phyloP scores from a whole-genome alignment of 2,888 invertebrate genomes.

The Linnaemya vulpina region DNA sequence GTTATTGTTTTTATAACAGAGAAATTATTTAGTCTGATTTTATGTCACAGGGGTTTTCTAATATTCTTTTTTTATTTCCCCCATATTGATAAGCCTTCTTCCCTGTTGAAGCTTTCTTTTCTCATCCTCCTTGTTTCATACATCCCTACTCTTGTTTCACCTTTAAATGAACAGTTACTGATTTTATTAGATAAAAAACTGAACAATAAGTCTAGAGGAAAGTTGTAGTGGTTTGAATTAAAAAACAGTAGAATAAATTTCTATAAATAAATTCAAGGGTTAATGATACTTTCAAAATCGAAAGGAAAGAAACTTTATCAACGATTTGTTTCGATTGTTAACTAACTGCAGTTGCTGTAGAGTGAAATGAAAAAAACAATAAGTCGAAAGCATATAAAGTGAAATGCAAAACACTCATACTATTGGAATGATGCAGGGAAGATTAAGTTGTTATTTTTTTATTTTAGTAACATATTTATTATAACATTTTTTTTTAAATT shows the following conservation, averaged over 20 bases:
- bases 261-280: slow-evolving; percentile 54
- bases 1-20: too few relatives aligned
- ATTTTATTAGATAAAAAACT: slow-evolving; percentile 42
- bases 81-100: neutral
- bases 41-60: too few relatives aligned
- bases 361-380: neutral
- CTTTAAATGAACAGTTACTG: slow-evolving; percentile 62
- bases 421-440: neutral
- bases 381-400: slow-evolving; percentile 3
- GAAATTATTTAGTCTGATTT: neutral
- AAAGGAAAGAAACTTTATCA: slow-evolving; percentile 22
- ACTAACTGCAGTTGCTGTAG: slow-evolving; percentile 37
- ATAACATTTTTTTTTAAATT: too few relatives aligned
- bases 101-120: neutral
- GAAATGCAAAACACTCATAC: neutral
- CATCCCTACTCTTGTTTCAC: slow-evolving; percentile 44
- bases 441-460: slow-evolving; percentile 31
- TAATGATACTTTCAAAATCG: slow-evolving; percentile 52
- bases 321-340: slow-evolving; percentile 43
- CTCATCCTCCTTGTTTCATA: neutral
- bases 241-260: slow-evolving; percentile 1
- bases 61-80: too few relatives aligned
- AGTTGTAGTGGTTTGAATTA: slow-evolving; percentile 47
- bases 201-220: slow-evolving; percentile 47
- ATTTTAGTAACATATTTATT: too few relatives aligned